Evolutionary conservation across 2,113 vertebrate genomes (phyloP).

Genomic region (Pongo abelii): DNA sequence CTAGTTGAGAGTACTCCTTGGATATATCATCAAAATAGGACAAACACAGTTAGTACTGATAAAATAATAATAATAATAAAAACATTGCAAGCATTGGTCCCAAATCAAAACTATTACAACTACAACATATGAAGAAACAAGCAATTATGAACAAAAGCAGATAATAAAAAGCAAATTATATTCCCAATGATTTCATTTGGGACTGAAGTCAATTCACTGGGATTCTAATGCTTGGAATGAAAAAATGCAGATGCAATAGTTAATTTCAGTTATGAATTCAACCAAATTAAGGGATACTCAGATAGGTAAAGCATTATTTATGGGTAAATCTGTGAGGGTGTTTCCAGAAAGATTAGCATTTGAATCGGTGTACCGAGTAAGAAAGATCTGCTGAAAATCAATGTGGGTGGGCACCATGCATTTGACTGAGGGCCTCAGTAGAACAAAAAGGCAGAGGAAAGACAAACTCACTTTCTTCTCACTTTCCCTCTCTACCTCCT

Average conservation of each 20-base stretch:
- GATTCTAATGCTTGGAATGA: neutral
- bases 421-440: neutral
- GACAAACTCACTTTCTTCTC: neutral
- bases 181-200: neutral
- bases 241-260: neutral
- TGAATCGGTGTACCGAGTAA: neutral
- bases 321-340: neutral
- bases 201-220: neutral
- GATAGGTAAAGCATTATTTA: neutral
- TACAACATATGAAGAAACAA: neutral
- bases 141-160: neutral
- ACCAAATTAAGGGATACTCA: neutral
- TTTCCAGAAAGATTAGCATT: neutral
- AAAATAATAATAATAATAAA: neutral
- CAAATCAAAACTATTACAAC: neutral
- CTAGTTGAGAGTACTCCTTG: neutral
- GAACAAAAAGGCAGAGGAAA: neutral
- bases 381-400: neutral
- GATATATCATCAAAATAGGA: neutral
- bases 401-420: neutral
- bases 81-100: neutral
- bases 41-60: neutral
- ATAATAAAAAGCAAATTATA: neutral
- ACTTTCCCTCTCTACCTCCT: neutral
- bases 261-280: neutral